These are phyloP conservation scores for Dicrurus megarhynchus DNA, from an alignment of 2,113 vertebrate species.

Conservation along the genomic window DNA sequence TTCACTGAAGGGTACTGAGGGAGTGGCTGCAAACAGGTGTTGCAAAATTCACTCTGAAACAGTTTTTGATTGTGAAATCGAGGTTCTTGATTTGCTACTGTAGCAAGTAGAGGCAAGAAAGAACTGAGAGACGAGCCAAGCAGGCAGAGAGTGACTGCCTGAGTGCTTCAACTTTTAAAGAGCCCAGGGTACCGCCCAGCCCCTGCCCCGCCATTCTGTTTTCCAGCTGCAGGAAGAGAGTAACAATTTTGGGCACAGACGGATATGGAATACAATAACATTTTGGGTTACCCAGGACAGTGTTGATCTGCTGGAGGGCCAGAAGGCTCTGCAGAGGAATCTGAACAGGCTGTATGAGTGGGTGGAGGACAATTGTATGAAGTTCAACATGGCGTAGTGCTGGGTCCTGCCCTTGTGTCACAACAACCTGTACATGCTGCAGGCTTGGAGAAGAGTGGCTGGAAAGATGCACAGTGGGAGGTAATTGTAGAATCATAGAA, in stretches of 20 bases:
- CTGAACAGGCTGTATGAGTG: background rate
- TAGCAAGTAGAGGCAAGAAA: background rate
- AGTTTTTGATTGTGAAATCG: background rate
- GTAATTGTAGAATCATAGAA: background rate
- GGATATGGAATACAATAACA: no score
- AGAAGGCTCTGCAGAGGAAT: background rate
- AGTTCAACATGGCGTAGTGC: background rate
- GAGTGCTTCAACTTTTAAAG: background rate
- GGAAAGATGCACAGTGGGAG: background rate
- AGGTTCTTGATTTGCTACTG: accelerated
- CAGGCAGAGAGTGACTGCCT: background rate
- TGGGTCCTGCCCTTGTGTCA: accelerated
- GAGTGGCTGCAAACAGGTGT: background rate
- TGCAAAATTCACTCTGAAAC: background rate
- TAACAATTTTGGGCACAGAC: background rate
- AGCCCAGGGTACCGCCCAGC: accelerated
- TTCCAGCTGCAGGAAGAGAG: background rate
- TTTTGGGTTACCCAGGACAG: background rate
- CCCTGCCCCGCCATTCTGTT: background rate
- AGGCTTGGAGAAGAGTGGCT: background rate
- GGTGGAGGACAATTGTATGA: accelerated
- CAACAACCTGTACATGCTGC: accelerated
- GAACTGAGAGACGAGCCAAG: background rate
- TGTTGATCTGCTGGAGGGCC: background rate
- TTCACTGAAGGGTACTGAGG: background rate